phyloP scores from a whole-genome alignment of 1,140 invertebrate species.

The Sycophaga agraensis region DNA sequence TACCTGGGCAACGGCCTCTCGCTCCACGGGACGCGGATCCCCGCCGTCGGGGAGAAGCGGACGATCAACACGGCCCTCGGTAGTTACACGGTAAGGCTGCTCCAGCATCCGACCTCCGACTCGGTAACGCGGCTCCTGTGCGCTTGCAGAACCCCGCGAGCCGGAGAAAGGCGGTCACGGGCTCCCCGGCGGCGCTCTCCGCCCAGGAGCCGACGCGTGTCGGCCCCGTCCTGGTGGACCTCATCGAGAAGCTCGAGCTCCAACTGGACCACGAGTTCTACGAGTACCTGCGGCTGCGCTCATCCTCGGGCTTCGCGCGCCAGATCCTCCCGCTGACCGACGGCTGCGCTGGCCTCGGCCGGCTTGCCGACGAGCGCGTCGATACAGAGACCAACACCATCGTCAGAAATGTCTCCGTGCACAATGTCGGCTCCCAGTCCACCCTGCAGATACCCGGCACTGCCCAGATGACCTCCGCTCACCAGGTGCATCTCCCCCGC shows the following conservation, averaged over 20 bases:
- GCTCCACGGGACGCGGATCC: conserved; percentile 63
- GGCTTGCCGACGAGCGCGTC: neutral
- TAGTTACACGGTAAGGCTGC: too few relatives aligned
- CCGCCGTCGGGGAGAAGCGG: neutral
- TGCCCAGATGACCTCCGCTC: too few relatives aligned
- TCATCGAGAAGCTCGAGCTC: conserved; percentile 59
- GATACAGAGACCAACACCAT: conserved; percentile 16
- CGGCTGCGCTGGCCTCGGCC: neutral
- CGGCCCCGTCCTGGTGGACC: conserved; percentile 60
- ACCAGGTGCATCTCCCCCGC: too few relatives aligned
- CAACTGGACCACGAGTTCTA: conserved; percentile 50
- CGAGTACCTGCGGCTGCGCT: conserved; percentile 35
- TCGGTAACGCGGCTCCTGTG: too few relatives aligned
- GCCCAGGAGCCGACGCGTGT: conserved; percentile 44
- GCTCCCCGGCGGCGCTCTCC: neutral
- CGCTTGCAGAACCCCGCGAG: too few relatives aligned
- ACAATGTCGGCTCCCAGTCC: neutral
- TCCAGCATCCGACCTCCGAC: too few relatives aligned
- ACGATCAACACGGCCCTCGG: too few relatives aligned
- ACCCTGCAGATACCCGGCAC: neutral
- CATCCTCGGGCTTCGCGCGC: neutral
- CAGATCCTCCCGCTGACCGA: neutral
- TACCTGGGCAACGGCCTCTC: conserved; percentile 79
- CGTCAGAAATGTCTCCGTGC: neutral
- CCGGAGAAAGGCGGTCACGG: too few relatives aligned